phyloP scores from a whole-genome alignment of 1,140 invertebrate species.

The Panagrolaimus sp. region DNA sequence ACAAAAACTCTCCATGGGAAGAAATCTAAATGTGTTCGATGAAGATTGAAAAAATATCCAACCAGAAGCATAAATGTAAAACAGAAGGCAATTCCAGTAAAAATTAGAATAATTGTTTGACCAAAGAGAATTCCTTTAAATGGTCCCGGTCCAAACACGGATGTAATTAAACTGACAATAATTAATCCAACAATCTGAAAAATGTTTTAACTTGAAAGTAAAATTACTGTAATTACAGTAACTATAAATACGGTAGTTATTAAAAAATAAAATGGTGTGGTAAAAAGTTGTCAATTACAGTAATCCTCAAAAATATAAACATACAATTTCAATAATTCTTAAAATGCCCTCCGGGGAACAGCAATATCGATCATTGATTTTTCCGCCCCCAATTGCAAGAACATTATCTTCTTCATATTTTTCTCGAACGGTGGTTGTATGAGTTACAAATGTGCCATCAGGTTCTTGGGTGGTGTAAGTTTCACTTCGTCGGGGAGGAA shows the following conservation, averaged over 20 bases:
- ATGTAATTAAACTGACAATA: constrained; percentile 52
- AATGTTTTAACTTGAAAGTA: constrained; percentile 9
- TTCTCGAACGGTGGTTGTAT: constrained; percentile 39
- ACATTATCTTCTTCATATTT: constrained; percentile 41
- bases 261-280: too few relatives aligned
- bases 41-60: constrained; percentile 52
- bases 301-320: constrained; percentile 16
- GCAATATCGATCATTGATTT: constrained; percentile 49
- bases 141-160: constrained; percentile 55
- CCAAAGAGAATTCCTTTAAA: constrained; percentile 60
- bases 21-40: constrained; percentile 52
- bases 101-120: constrained; percentile 53
- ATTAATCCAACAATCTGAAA: constrained; percentile 55
- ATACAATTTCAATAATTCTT: constrained; percentile 53
- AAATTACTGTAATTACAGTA: too few relatives aligned
- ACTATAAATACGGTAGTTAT: too few relatives aligned
- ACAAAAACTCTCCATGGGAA: constrained; percentile 52
- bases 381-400: constrained; percentile 31
- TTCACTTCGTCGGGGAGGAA: constrained; percentile 17
- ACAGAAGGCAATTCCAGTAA: constrained; percentile 48
- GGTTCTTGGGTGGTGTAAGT: constrained; percentile 43
- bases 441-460: constrained; percentile 45
- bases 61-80: constrained; percentile 58
- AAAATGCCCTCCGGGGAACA: constrained; percentile 48
- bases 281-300: background rate